Conservation (phyloP, 2,797 vertebrate genomes). For the Arremon aurantiirostris region DNA sequence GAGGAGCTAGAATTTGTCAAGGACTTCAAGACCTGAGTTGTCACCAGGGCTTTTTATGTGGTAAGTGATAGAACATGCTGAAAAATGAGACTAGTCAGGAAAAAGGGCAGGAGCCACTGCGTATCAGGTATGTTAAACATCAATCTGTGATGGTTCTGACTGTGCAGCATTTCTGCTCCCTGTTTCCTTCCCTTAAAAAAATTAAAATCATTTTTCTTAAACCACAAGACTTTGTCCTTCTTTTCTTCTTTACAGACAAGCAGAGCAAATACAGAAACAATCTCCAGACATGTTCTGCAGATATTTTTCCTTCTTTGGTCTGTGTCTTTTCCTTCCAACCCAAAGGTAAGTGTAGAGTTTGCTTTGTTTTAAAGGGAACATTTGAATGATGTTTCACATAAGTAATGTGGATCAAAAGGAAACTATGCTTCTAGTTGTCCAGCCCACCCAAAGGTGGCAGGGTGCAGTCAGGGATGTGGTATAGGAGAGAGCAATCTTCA, state of each 20-base stretch:
- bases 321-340: slow-evolving; percentile 61
- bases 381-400: background rate
- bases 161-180: background rate
- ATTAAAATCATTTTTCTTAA: background rate
- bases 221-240: background rate
- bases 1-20: background rate
- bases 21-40: background rate
- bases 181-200: background rate
- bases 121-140: background rate
- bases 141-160: background rate
- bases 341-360: slow-evolving; percentile 51
- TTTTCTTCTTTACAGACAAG: slow-evolving; percentile 29
- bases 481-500: background rate
- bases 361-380: background rate
- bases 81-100: background rate
- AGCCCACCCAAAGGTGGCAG: background rate
- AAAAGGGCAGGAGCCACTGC: background rate
- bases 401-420: background rate
- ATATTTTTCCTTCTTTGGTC: slow-evolving; percentile 19
- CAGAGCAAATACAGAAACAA: background rate
- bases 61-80: background rate
- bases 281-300: slow-evolving; percentile 55
- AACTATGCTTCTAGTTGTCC: background rate
- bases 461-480: background rate
- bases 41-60: background rate